These are phyloP conservation scores for Dryocosmus kuriphilus DNA, from an alignment of 2,888 invertebrate genomes.

Conservation along the genomic window DNA sequence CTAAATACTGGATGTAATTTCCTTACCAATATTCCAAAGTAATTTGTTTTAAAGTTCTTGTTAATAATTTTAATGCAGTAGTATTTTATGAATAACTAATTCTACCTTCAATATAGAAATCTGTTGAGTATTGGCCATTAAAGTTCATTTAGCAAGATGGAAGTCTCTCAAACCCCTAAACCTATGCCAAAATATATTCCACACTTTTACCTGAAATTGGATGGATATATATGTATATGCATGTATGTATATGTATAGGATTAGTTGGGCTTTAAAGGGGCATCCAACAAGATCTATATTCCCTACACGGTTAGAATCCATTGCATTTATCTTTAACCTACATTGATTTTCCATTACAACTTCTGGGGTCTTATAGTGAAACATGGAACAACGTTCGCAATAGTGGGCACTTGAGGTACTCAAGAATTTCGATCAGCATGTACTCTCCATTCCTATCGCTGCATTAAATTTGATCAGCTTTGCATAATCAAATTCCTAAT, in stretches of 20 bases:
- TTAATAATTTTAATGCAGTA: no score
- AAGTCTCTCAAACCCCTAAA: background rate
- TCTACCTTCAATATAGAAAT: no score
- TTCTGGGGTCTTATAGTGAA: background rate
- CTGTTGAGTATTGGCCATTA: no score
- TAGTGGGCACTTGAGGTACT: background rate
- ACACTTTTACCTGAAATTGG: background rate
- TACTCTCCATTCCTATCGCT: background rate
- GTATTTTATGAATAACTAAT: no score
- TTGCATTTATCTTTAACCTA: background rate
- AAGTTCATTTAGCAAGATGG: background rate
- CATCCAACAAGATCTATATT: background rate
- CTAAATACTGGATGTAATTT: no score
- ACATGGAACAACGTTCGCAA: background rate
- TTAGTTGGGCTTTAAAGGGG: background rate
- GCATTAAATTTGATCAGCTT: background rate
- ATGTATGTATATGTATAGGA: background rate
- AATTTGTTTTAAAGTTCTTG: background rate
- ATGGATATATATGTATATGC: no score
- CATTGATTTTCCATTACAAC: background rate
- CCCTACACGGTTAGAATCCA: background rate
- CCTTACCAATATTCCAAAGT: no score
- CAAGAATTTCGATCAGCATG: constrained; percentile 3
- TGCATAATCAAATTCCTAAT: constrained; percentile 2
- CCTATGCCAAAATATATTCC: background rate